Evolutionary conservation across 2,797 vertebrate genomes (phyloP).

Genomic region (Enteromius fasciolatus): DNA sequence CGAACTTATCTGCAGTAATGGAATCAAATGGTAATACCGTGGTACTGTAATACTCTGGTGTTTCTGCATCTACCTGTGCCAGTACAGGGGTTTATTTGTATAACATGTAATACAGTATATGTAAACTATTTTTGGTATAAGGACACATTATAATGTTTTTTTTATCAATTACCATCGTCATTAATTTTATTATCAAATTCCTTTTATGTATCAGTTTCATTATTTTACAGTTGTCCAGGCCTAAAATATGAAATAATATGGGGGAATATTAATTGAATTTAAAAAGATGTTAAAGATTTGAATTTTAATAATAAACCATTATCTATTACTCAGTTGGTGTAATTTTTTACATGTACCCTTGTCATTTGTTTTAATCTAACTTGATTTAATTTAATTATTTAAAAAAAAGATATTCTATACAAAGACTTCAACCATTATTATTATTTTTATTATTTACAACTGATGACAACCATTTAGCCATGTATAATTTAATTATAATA

Average conservation of each 20-base stretch:
- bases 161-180: not conserved
- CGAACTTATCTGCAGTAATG: not conserved
- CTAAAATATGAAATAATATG: not conserved
- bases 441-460: not conserved
- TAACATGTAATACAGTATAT: not conserved
- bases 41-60: not conserved
- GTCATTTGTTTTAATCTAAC: too few species aligned
- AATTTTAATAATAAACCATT: too few species aligned
- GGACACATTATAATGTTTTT: not conserved
- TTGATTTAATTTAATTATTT: too few species aligned
- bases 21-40: not conserved
- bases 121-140: not conserved
- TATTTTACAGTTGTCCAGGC: not conserved
- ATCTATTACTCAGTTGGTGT: too few species aligned
- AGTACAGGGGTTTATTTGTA: not conserved
- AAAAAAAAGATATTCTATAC: too few species aligned
- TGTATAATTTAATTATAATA: too few species aligned
- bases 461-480: too few species aligned
- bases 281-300: too few species aligned
- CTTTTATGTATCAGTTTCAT: not conserved
- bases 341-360: too few species aligned
- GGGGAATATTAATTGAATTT: not conserved
- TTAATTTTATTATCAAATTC: not conserved
- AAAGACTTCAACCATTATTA: not conserved
- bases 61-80: not conserved